Base-by-base conservation (phyloP, 2,797 vertebrate species). In the Fundulus diaphanus region DNA sequence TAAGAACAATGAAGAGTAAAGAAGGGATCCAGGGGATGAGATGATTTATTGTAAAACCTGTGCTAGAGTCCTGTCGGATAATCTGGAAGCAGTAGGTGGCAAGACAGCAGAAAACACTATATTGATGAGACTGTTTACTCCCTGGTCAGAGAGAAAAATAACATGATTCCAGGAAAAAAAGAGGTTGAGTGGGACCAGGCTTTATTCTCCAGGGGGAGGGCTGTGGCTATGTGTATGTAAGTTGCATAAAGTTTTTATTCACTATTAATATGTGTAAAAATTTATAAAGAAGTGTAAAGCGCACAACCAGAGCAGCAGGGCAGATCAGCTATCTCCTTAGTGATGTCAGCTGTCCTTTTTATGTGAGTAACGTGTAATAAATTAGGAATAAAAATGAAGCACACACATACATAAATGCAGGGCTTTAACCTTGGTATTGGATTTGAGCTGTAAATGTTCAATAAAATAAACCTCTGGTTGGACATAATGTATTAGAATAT, bases 41-140 rank as follows among this genome's bases (percentile, higher is more conserved):
- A 88, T 67, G 84, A 86, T 89, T 88, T 88, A 90, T 85, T 65
- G 82, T 83, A 72, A 82, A 85, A 90, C 82, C 78, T 87, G 84
- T 76, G 83, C 78, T 87, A 77, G 75, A 81, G 85, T 79, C 85
- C 71, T 89, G 87, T 89, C 83, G 91, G 81, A 91, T 90, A 71
- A 89, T 92, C 85, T 88, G 81, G 66, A 72, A 84, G 82, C 88
- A 82, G 87, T 89, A 83, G 88, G 84, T 80, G 88, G 90, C 77
- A 59, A 89, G 87, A 90, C 91, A 90, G 90, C 76, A 15, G 74
- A 88, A 89, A 90, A 89, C 85, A 80, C 76, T 77, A 68, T 85
- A 90, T 91, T 90, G 87, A 94, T 90, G 87, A 74, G 52, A 72
- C 79, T 88, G 86, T 89, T 92, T 90, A 88, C 86, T 61, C 48